These are phyloP conservation scores for Arctopsyche grandis DNA, from an alignment of 1,140 invertebrate genomes.

Conservation along the genomic window DNA sequence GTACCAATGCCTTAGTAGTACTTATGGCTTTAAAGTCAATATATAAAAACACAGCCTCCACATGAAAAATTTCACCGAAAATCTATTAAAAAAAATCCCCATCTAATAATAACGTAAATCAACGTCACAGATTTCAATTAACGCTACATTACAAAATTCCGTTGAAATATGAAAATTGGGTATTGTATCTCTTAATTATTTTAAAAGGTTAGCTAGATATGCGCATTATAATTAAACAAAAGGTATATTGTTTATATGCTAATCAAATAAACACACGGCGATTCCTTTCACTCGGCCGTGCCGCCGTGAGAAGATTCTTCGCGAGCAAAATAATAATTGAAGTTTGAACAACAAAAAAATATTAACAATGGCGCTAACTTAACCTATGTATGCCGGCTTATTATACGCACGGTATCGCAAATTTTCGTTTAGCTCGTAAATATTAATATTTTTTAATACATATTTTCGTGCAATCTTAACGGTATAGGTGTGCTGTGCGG, in stretches of 20 bases:
- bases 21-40: too few relatives aligned
- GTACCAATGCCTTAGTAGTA: too few relatives aligned
- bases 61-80: too few relatives aligned
- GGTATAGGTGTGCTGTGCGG: background rate
- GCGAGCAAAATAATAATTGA: background rate
- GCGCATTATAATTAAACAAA: constrained; percentile 25
- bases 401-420: background rate
- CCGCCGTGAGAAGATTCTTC: constrained; percentile 3
- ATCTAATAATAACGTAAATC: too few relatives aligned
- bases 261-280: background rate
- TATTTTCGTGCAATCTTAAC: too few relatives aligned
- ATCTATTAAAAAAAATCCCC: too few relatives aligned
- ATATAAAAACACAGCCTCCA: too few relatives aligned
- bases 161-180: constrained; percentile 5
- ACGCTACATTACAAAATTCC: background rate
- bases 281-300: background rate
- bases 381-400: background rate
- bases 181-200: background rate
- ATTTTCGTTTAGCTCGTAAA: too few relatives aligned
- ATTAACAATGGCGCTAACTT: too few relatives aligned
- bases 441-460: too few relatives aligned
- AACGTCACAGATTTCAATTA: too few relatives aligned
- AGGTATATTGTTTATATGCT: constrained; percentile 24
- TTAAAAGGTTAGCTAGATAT: background rate
- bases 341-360: background rate